These are phyloP conservation scores for Astyanax mexicanus DNA, from an alignment of 2,797 vertebrate species.

Conservation along the genomic window DNA sequence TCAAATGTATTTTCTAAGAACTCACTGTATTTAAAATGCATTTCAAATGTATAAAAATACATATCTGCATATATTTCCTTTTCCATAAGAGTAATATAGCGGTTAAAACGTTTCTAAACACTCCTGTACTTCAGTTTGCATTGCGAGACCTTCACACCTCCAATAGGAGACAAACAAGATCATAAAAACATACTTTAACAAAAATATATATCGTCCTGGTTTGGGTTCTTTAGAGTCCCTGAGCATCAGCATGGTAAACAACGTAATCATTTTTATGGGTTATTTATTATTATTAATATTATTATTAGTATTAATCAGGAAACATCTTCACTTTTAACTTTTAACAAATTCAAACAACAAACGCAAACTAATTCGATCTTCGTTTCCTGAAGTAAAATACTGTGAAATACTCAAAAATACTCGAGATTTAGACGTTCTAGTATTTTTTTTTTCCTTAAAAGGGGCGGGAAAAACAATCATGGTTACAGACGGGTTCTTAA, in stretches of 20 bases:
- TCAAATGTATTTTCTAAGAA: too few species aligned
- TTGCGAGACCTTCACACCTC: slow-evolving; percentile 23
- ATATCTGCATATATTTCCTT: too few species aligned
- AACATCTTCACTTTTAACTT: not conserved
- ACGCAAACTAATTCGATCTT: slow-evolving; percentile 52
- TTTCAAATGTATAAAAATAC: too few species aligned
- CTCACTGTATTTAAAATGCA: too few species aligned
- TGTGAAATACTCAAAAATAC: slow-evolving; percentile 46
- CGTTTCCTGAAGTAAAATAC: slow-evolving; percentile 63
- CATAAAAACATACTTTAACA: not conserved
- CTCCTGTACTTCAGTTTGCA: not conserved
- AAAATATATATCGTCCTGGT: slow-evolving; percentile 26
- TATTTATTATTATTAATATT: too few species aligned
- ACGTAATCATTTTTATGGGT: slow-evolving; percentile 64
- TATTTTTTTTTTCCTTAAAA: too few species aligned
- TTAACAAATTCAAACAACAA: slow-evolving; percentile 42
- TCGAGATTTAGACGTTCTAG: slow-evolving; percentile 59
- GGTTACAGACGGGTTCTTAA: slow-evolving; percentile 67
- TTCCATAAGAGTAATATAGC: too few species aligned
- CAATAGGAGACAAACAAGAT: slow-evolving; percentile 12
- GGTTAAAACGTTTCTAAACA: not conserved
- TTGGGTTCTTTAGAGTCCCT: slow-evolving; percentile 72
- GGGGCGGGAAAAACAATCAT: slow-evolving; percentile 53
- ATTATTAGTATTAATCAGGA: slow-evolving; percentile 43
- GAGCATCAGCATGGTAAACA: slow-evolving; percentile 79